Percentiles rank a stretch among this genome's conserved stretches.
Conservation (phyloP, 1,140 invertebrate genomes). For the Drosophila sproati region DNA sequence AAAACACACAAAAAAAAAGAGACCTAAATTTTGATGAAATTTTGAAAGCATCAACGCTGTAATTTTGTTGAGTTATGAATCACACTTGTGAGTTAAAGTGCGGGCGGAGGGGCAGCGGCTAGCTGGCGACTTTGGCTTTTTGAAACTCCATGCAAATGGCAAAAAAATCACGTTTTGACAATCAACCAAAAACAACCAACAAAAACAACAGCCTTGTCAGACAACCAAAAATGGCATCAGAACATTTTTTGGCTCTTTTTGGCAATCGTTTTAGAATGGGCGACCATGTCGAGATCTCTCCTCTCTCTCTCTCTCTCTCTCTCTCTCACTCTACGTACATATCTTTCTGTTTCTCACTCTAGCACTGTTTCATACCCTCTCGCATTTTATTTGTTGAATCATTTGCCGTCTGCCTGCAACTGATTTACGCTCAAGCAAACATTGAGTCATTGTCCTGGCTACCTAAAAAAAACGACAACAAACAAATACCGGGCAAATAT, state of each 20-base stretch:
- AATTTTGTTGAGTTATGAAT: not conserved
- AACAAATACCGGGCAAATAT: constrained; percentile 3
- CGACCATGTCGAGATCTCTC: constrained; percentile 41
- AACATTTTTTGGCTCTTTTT: constrained; percentile 55
- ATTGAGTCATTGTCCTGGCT: constrained; percentile 69
- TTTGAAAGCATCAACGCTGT: not conserved
- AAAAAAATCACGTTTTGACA: constrained; percentile 70
- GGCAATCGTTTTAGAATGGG: constrained; percentile 66
- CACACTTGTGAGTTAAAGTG: constrained; percentile 2
- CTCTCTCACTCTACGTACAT: not conserved
- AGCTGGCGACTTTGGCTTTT: constrained; percentile 8
- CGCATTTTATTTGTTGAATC: constrained; percentile 19
- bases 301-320: not conserved
- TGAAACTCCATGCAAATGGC: constrained; percentile 29
- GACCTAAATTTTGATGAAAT: constrained; percentile 3
- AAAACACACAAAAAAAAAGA: not conserved
- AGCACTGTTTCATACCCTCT: not conserved
- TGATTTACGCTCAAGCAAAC: constrained; percentile 30
- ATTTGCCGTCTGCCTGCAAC: constrained; percentile 29
- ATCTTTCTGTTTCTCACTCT: not conserved
- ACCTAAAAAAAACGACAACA: constrained; percentile 20
- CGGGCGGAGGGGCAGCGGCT: not conserved
- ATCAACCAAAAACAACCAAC: constrained; percentile 30
- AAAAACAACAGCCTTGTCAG: constrained; percentile 30
- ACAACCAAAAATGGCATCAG: constrained; percentile 69